Evolutionary conservation across 2,888 invertebrate species (phyloP).

Genomic region (Plutella xylostella): DNA sequence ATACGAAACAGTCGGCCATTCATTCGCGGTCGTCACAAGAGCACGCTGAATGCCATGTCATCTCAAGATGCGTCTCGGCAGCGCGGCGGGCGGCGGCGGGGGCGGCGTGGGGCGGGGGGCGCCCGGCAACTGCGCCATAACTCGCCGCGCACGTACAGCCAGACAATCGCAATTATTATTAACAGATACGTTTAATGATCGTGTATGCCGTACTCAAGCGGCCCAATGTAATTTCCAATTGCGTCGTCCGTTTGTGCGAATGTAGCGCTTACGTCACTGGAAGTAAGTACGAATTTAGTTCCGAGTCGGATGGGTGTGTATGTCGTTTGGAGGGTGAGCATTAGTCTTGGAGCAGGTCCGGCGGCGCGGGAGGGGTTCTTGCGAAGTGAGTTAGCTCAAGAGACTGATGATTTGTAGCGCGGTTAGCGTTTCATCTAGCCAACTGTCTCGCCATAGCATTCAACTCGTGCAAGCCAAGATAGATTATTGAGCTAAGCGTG

Average conservation of each 20-base stretch:
- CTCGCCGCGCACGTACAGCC: conserved; percentile 57
- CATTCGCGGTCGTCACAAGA: background rate
- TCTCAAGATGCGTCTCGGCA: conserved; percentile 38
- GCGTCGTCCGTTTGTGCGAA: conserved; percentile 31
- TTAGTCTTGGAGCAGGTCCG: conserved; percentile 31
- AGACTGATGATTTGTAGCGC: conserved; percentile 53
- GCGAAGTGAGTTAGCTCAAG: conserved; percentile 38
- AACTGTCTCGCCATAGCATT: conserved; percentile 32
- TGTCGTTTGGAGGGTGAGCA: conserved; percentile 39
- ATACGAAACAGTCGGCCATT: conserved; percentile 6
- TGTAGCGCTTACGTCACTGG: conserved; percentile 33
- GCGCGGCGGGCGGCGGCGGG: background rate
- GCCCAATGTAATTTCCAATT: conserved; percentile 30
- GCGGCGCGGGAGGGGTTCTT: conserved; percentile 29
- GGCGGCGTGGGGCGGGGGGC: conserved; percentile 17
- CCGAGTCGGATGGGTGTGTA: conserved; percentile 25
- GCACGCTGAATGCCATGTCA: conserved; percentile 42
- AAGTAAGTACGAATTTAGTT: conserved; percentile 39
- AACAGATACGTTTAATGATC: conserved; percentile 62
- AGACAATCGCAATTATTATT: conserved; percentile 66
- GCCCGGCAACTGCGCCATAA: conserved; percentile 59
- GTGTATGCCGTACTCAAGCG: conserved; percentile 39
- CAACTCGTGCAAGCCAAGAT: conserved; percentile 49
- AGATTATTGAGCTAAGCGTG: conserved; percentile 16
- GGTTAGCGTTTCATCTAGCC: conserved; percentile 50